A percentile compares a stretch with the other conserved stretches of the same genome.
phyloP scores from a whole-genome alignment of 2,113 vertebrate species.

The Agapornis roseicollis region DNA sequence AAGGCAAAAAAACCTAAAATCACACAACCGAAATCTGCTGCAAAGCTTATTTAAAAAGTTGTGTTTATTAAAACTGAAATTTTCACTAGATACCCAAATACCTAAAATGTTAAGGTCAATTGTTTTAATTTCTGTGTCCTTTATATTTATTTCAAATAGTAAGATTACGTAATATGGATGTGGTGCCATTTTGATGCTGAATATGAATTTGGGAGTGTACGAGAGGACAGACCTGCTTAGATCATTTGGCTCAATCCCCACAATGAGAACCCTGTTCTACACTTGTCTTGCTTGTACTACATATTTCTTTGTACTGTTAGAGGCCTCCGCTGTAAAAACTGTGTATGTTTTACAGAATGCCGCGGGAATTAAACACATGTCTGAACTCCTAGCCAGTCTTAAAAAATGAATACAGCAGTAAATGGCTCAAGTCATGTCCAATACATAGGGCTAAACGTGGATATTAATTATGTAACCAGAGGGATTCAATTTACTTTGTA shows the following conservation, averaged over 20 bases:
- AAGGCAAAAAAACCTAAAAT: not conserved
- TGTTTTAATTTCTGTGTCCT: not conserved
- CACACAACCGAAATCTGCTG: not conserved
- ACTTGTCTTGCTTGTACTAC: not conserved
- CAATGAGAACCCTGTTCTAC: not conserved
- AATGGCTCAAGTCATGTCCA: slow-evolving; percentile 9
- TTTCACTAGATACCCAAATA: not conserved
- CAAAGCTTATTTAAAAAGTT: not conserved
- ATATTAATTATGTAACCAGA: slow-evolving; percentile 29
- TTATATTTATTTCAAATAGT: not conserved
- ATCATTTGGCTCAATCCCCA: not conserved
- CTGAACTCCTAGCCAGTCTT: not conserved
- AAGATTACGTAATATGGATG: not conserved
- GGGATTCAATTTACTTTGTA: slow-evolving; percentile 30
- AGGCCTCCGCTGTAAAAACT: not conserved
- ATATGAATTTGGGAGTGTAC: not conserved
- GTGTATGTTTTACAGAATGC: not conserved
- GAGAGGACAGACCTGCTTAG: not conserved
- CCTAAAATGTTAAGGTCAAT: not conserved
- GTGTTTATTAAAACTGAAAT: not conserved
- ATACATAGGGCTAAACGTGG: not conserved
- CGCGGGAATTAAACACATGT: not conserved
- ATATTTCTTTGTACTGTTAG: not conserved
- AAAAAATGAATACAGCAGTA: not conserved
- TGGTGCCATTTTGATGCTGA: not conserved